Percentiles rank a stretch among this genome's conserved stretches.
Conservation (phyloP, 2,797 vertebrate species). For the Spea hammondii region DNA sequence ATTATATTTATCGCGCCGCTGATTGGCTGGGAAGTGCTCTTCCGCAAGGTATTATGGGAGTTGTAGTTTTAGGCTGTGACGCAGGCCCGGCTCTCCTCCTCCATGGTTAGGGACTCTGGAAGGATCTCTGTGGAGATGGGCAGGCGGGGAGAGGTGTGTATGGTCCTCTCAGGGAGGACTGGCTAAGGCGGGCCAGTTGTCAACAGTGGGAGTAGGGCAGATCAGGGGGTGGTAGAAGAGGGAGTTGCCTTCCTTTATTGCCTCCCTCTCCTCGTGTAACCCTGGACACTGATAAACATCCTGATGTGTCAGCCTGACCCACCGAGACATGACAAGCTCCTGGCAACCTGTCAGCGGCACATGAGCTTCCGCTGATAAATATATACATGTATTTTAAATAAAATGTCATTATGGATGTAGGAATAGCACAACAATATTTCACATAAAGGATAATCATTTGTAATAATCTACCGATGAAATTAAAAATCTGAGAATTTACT, state of each 20-base stretch:
- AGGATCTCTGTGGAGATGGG: conserved; percentile 4
- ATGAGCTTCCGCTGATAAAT: too few species aligned
- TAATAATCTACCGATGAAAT: too few species aligned
- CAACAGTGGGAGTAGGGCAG: conserved; percentile 43
- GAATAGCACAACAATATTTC: too few species aligned
- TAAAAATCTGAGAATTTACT: too few species aligned
- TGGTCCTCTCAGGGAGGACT: conserved; percentile 31
- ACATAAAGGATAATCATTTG: too few species aligned
- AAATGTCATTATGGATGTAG: too few species aligned
- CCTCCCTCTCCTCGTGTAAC: conserved; percentile 48
- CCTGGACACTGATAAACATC: conserved; percentile 34
- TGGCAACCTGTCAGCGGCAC: not conserved
- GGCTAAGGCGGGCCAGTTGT: conserved; percentile 37
- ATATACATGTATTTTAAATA: too few species aligned
- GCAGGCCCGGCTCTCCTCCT: not conserved
- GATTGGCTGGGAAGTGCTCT: conserved; percentile 6
- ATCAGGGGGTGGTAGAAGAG: conserved; percentile 41
- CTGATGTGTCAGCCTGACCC: conserved; percentile 18
- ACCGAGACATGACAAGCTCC: not conserved
- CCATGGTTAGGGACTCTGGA: conserved; percentile 5
- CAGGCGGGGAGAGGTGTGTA: conserved; percentile 32
- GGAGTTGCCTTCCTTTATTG: conserved; percentile 31
- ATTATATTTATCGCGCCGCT: too few species aligned
- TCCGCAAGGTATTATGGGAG: conserved; percentile 3
- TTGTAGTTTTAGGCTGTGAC: conserved; percentile 24